These are phyloP conservation scores for Zaprionus capensis DNA, from an alignment of 1,140 invertebrate genomes.

Conservation along the genomic window DNA sequence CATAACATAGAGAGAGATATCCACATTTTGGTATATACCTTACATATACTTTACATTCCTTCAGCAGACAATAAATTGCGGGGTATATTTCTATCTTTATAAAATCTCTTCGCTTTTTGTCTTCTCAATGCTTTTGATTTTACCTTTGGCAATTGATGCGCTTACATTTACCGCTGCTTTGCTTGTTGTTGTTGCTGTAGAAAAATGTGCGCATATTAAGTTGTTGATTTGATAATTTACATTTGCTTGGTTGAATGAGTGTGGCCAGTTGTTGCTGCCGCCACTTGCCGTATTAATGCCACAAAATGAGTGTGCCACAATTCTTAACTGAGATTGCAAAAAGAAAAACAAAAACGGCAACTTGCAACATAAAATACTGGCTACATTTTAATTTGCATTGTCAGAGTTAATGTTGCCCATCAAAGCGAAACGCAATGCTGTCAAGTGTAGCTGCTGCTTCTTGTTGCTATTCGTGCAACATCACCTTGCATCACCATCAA, in stretches of 20 bases:
- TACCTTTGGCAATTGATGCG: constrained; percentile 15
- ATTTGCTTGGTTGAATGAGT: constrained; percentile 29
- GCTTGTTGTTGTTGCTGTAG: constrained; percentile 48
- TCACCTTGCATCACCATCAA: constrained; percentile 6
- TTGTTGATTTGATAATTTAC: constrained; percentile 77
- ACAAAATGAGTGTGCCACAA: constrained; percentile 42
- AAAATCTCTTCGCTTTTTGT: neutral
- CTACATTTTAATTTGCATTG: constrained; percentile 60
- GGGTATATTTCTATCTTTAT: neutral
- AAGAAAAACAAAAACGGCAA: neutral
- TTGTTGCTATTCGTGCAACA: neutral
- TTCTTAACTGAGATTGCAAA: too few relatives aligned
- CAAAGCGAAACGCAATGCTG: constrained; percentile 22
- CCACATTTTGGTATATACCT: too few relatives aligned
- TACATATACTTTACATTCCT: too few relatives aligned
- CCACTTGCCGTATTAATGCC: constrained; percentile 20
- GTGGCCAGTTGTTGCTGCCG: constrained; percentile 1
- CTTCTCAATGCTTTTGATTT: neutral
- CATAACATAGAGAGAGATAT: too few relatives aligned
- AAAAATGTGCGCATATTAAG: constrained; percentile 72
- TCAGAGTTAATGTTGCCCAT: constrained; percentile 51
- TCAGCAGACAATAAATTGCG: neutral
- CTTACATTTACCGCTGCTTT: constrained; percentile 17
- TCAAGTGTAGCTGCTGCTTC: neutral
- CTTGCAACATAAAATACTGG: neutral